phyloP scores from a whole-genome alignment of 2,888 invertebrate species.

The Drosophila neotestacea region DNA sequence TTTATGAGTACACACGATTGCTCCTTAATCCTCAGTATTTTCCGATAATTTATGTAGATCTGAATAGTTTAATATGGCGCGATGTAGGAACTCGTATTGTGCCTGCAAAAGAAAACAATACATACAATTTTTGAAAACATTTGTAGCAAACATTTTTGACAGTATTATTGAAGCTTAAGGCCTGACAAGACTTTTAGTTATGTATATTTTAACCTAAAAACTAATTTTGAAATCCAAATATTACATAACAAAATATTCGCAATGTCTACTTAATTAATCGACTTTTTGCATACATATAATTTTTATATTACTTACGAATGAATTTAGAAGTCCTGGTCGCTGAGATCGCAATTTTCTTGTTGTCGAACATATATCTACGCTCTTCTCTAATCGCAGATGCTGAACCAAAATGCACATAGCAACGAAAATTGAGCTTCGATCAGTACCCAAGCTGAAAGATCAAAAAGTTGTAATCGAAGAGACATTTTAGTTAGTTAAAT shows the following conservation, averaged over 20 bases:
- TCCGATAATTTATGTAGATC: slow-evolving; percentile 91
- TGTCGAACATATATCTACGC: slow-evolving; percentile 94
- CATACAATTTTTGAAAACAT: neutral
- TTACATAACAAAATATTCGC: too few relatives aligned
- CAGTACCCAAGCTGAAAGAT: slow-evolving; percentile 89
- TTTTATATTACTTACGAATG: slow-evolving; percentile 85
- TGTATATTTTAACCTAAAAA: too few relatives aligned
- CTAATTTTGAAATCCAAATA: too few relatives aligned
- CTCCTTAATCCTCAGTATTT: slow-evolving; percentile 67
- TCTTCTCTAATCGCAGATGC: slow-evolving; percentile 92
- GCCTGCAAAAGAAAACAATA: slow-evolving; percentile 86
- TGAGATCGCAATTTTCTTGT: slow-evolving; percentile 94
- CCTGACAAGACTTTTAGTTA: too few relatives aligned
- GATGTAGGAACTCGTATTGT: slow-evolving; percentile 96
- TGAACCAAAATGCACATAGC: slow-evolving; percentile 94
- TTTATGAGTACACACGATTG: slow-evolving; percentile 42
- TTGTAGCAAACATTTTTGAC: too few relatives aligned
- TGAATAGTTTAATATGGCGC: slow-evolving; percentile 95
- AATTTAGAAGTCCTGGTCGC: slow-evolving; percentile 93
- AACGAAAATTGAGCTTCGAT: slow-evolving; percentile 95
- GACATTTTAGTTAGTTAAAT: neutral
- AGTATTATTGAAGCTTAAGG: too few relatives aligned
- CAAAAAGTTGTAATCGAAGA: neutral
- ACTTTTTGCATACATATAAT: neutral
- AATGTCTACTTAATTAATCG: too few relatives aligned